phyloP scores from a whole-genome alignment of 2,888 invertebrate species.

The Eupithecia exiguata region DNA sequence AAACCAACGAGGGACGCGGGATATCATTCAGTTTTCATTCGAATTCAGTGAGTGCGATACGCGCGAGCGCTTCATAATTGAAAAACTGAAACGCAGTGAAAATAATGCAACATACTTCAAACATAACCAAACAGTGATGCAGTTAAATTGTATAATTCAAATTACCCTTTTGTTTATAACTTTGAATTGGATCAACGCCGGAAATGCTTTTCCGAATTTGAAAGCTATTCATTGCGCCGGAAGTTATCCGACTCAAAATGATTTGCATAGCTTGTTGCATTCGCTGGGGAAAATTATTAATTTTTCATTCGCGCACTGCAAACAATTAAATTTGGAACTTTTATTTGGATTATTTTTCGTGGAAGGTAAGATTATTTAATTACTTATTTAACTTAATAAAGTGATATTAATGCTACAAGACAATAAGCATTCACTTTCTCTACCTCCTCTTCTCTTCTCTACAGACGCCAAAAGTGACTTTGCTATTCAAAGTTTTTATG shows the following conservation, averaged over 20 bases:
- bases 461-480: too few relatives aligned
- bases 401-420: not conserved
- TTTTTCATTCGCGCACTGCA: slow-evolving; percentile 49
- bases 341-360: slow-evolving; percentile 64
- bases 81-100: slow-evolving; percentile 13
- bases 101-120: slow-evolving; percentile 12
- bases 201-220: slow-evolving; percentile 19
- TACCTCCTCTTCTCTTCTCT: too few relatives aligned
- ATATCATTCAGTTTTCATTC: slow-evolving; percentile 50
- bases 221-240: slow-evolving; percentile 22
- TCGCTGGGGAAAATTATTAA: slow-evolving; percentile 51
- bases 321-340: slow-evolving; percentile 50
- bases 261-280: slow-evolving; percentile 53
- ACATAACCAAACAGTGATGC: slow-evolving; percentile 3
- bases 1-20: slow-evolving; percentile 42
- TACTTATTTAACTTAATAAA: too few relatives aligned
- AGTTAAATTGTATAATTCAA: not conserved
- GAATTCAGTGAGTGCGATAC: slow-evolving; percentile 44
- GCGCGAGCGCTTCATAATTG: slow-evolving; percentile 21
- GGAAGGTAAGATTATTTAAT: slow-evolving; percentile 56
- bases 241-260: slow-evolving; percentile 51
- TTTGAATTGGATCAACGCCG: not conserved
- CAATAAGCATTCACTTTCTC: not conserved
- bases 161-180: not conserved
- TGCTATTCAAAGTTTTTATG: too few relatives aligned